phyloP scores from a whole-genome alignment of 2,113 vertebrate species.

The Rhadina sibilatrix region DNA sequence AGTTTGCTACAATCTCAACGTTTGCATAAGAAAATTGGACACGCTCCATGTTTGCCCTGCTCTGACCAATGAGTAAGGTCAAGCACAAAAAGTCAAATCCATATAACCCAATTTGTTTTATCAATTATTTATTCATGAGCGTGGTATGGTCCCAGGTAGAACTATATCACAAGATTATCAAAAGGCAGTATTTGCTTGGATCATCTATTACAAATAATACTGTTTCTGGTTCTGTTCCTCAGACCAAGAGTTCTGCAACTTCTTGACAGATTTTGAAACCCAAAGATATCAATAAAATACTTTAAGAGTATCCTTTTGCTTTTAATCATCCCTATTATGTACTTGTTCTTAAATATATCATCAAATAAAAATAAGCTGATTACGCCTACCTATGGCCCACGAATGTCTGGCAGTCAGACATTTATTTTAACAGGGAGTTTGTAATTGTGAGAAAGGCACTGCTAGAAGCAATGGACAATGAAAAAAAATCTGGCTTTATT shows the following conservation, averaged over 20 bases:
- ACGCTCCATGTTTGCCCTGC: background rate
- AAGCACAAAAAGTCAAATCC: background rate
- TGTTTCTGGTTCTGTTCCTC: background rate
- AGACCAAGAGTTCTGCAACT: background rate
- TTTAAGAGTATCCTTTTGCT: background rate
- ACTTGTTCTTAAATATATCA: background rate
- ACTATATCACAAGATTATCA: background rate
- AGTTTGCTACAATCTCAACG: background rate
- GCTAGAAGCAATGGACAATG: background rate
- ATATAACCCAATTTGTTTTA: background rate
- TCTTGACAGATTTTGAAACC: background rate
- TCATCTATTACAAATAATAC: background rate
- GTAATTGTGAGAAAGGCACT: background rate
- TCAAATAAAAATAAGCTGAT: background rate
- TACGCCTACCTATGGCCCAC: background rate
- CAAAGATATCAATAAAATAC: background rate
- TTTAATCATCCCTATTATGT: background rate
- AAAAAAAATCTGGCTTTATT: background rate
- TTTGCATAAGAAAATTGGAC: background rate
- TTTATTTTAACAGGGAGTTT: background rate
- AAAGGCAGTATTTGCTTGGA: background rate
- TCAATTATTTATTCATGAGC: background rate
- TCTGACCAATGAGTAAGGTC: background rate
- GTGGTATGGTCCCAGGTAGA: background rate
- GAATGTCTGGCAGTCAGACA: background rate